Conservation (phyloP, 1,140 invertebrate species). For the Drosophila ercepeae region DNA sequence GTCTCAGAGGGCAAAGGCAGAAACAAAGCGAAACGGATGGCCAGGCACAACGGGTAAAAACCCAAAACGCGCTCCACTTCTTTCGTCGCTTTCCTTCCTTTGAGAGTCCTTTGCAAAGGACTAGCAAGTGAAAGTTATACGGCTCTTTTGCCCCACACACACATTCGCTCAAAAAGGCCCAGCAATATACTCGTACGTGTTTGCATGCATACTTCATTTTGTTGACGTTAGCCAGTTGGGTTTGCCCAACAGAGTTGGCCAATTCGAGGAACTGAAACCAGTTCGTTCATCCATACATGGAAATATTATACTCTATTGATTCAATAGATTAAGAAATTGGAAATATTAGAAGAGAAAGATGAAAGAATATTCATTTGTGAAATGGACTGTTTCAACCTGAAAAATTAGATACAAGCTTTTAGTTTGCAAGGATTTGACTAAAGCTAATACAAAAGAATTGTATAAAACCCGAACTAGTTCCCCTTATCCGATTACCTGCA, state of each 20-base stretch:
- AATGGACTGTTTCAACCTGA: no score
- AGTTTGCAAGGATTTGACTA: not conserved
- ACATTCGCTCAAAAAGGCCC: not conserved
- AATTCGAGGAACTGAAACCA: not conserved
- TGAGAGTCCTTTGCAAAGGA: constrained; percentile 18
- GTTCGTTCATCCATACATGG: no score
- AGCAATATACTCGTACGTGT: constrained; percentile 12
- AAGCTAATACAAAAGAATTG: not conserved
- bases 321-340: no score
- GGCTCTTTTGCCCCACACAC: constrained; percentile 35
- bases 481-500: not conserved
- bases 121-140: constrained; percentile 48
- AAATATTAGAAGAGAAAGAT: no score
- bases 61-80: constrained; percentile 42
- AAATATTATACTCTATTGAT: no score
- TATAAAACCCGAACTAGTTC: constrained; percentile 9
- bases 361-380: no score
- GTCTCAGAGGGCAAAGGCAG: constrained; percentile 28
- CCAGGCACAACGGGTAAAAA: constrained; percentile 52
- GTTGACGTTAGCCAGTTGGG: constrained; percentile 5
- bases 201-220: constrained; percentile 22
- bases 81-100: constrained; percentile 7
- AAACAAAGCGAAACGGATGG: constrained; percentile 10
- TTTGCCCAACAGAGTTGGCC: constrained; percentile 11
- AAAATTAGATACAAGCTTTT: not conserved